phyloP scores from a whole-genome alignment of 2,797 vertebrate species.

The Hephaestus fuliginosus region DNA sequence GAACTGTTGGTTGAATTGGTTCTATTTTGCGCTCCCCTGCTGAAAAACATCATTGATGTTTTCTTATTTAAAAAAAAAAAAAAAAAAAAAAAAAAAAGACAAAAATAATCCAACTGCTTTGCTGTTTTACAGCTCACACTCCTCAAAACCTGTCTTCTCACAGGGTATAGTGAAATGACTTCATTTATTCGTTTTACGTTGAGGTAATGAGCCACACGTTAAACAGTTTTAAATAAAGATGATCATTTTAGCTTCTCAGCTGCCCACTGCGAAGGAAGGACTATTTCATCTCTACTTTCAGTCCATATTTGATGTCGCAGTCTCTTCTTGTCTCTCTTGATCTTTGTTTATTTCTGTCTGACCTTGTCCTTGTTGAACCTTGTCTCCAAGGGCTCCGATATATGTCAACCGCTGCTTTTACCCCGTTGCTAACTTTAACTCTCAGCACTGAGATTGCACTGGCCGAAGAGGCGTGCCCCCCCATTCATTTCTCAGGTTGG shows the following conservation, averaged over 20 bases:
- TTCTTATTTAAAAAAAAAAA: neutral
- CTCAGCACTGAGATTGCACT: constrained; percentile 32
- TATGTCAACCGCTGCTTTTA: constrained; percentile 33
- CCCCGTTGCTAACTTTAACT: constrained; percentile 24
- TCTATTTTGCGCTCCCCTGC: constrained; percentile 39
- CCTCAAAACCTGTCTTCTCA: neutral
- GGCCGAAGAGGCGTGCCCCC: constrained; percentile 1
- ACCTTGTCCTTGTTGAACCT: constrained; percentile 35
- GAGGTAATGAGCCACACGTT: neutral
- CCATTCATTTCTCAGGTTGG: constrained; percentile 41
- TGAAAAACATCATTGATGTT: constrained; percentile 27
- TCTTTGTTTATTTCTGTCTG: constrained; percentile 9
- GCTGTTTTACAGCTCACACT: neutral
- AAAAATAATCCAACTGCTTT: neutral
- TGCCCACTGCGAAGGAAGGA: neutral
- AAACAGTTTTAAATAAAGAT: neutral
- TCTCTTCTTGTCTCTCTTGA: neutral
- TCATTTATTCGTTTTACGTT: constrained; percentile 3
- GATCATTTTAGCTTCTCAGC: neutral
- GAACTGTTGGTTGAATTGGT: constrained; percentile 33
- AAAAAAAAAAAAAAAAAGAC: neutral
- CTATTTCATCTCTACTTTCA: neutral
- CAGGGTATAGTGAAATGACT: neutral
- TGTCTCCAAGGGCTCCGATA: constrained; percentile 17
- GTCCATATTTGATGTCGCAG: neutral